Conservation (phyloP, 2,888 invertebrate genomes). For the Macroteleia sp. region DNA sequence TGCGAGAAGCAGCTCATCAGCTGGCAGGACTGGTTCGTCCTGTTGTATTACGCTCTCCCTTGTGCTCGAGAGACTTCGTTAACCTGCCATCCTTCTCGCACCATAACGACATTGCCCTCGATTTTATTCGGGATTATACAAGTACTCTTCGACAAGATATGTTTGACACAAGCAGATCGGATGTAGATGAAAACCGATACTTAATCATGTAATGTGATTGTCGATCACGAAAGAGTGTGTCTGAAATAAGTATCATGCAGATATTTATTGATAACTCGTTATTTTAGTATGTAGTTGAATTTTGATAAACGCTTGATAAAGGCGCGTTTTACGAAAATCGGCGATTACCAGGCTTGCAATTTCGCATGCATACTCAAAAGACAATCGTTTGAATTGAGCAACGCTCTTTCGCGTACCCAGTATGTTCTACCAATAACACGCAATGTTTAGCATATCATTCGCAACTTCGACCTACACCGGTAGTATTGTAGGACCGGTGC, state of each 20-base stretch:
- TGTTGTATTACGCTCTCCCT: constrained; percentile 69
- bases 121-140: constrained; percentile 75
- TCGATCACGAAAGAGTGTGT: constrained; percentile 33
- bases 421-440: constrained; percentile 36
- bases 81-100: constrained; percentile 22
- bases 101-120: constrained; percentile 76
- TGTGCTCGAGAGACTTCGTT: constrained; percentile 27
- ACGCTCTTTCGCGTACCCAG: constrained; percentile 2
- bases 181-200: constrained; percentile 41
- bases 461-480: constrained; percentile 22
- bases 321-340: constrained; percentile 31
- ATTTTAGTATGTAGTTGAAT: neutral
- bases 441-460: constrained; percentile 41
- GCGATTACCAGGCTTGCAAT: constrained; percentile 17
- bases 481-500: constrained; percentile 16
- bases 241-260: constrained; percentile 13
- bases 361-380: constrained; percentile 18
- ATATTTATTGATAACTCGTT: constrained; percentile 20
- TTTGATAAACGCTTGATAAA: constrained; percentile 39
- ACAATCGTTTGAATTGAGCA: constrained; percentile 39
- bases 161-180: constrained; percentile 47
- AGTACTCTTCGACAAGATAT: constrained; percentile 39
- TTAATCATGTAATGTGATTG: constrained; percentile 46
- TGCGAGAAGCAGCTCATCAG: constrained; percentile 82
- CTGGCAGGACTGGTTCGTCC: constrained; percentile 81